Percentiles rank a stretch among this genome's conserved stretches.
Evolutionary conservation across 2,113 vertebrate genomes (phyloP).

Genomic region (Boleophthalmus pectinirostris): DNA sequence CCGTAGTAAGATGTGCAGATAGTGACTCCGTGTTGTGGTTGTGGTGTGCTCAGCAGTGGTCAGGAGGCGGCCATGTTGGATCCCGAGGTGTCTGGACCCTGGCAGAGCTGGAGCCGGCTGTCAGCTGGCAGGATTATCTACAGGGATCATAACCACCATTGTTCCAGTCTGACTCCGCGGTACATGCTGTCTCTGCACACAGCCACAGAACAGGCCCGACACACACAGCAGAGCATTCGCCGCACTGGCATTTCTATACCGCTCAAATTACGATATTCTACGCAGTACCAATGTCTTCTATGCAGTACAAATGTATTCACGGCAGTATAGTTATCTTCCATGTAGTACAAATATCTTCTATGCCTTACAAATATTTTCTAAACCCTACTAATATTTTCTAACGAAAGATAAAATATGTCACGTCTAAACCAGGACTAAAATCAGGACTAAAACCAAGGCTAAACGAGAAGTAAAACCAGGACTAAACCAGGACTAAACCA

Average conservation of each 20-base stretch:
- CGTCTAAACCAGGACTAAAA: no score
- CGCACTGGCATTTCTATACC: no score
- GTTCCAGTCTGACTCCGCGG: slow-evolving; percentile 91
- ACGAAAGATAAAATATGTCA: no score
- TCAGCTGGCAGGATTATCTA: slow-evolving; percentile 96
- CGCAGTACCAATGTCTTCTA: neutral
- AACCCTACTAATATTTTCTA: no score
- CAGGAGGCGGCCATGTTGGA: slow-evolving; percentile 84
- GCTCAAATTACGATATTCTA: no score
- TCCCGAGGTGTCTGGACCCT: slow-evolving; percentile 81
- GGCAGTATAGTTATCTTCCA: no score
- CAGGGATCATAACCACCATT: slow-evolving; percentile 92
- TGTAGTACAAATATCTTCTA: no score
- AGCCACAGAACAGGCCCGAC: neutral
- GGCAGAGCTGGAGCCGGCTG: slow-evolving; percentile 84
- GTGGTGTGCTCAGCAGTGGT: slow-evolving; percentile 63
- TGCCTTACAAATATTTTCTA: no score
- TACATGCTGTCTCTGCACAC: slow-evolving; percentile 40
- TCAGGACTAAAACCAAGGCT: no score
- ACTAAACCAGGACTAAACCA: no score
- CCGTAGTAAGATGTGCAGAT: neutral
- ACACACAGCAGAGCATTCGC: neutral
- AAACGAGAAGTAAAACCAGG: no score
- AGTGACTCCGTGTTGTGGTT: neutral
- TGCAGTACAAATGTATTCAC: neutral